These are phyloP conservation scores for Malurus alboscapulatus DNA, from an alignment of 2,113 vertebrate genomes.

Conservation along the genomic window DNA sequence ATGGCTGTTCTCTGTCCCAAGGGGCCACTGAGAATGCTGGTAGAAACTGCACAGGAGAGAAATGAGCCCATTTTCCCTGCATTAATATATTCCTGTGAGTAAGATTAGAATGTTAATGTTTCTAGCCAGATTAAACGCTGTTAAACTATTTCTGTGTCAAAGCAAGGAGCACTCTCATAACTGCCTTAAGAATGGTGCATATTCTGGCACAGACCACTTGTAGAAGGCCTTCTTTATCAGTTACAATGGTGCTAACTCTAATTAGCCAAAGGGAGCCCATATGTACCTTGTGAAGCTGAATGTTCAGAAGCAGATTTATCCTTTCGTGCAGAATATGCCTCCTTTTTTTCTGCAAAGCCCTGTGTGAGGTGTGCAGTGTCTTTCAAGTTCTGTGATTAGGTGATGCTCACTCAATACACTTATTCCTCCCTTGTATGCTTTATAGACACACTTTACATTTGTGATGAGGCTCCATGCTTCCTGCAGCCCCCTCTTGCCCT, in stretches of 20 bases:
- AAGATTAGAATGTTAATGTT: not conserved
- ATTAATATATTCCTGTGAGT: constrained; percentile 97
- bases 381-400: not conserved
- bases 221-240: not conserved
- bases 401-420: not conserved
- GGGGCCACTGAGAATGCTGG: constrained; percentile 92
- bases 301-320: not conserved
- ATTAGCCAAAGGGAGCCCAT: not conserved
- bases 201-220: not conserved
- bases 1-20: constrained; percentile 93
- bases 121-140: not conserved
- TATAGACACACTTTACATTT: not conserved
- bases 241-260: not conserved
- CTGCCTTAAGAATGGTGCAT: not conserved
- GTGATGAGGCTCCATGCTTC: not conserved
- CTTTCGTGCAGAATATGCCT: not conserved
- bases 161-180: not conserved
- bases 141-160: not conserved
- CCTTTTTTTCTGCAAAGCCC: not conserved
- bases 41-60: constrained; percentile 96
- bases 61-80: constrained; percentile 98
- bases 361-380: not conserved
- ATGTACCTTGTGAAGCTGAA: not conserved
- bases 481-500: not conserved
- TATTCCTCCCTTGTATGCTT: not conserved